A percentile compares a stretch with the other conserved stretches of the same genome.
Evolutionary conservation across 2,113 vertebrate genomes (phyloP).

Genomic region (Forbesichthys papilliferus): DNA sequence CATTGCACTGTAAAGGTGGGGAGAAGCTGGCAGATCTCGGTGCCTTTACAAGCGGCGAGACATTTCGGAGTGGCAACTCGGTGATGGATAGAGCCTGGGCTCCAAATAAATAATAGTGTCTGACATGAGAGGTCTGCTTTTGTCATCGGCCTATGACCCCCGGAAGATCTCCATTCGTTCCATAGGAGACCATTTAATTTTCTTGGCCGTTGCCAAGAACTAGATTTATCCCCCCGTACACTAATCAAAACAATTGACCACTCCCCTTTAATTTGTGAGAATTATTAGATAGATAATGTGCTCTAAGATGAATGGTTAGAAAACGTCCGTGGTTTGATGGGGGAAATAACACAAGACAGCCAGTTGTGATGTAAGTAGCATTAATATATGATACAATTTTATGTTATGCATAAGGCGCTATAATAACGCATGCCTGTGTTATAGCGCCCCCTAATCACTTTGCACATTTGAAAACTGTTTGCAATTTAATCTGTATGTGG

Average conservation of each 20-base stretch:
- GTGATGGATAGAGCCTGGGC: constrained; percentile 62
- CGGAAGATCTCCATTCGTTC: constrained; percentile 43
- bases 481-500: too few species aligned
- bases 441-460: too few species aligned
- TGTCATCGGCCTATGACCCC: constrained; percentile 57
- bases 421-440: not conserved
- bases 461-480: too few species aligned
- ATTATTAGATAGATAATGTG: constrained; percentile 37
- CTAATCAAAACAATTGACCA: constrained; percentile 53
- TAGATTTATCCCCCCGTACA: constrained; percentile 39
- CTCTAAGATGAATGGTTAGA: constrained; percentile 40
- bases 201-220: constrained; percentile 52
- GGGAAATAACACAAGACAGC: not conserved
- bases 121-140: constrained; percentile 63
- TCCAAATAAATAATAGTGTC: constrained; percentile 67
- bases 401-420: not conserved
- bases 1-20: constrained; percentile 54
- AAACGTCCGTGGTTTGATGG: constrained; percentile 30
- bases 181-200: constrained; percentile 55
- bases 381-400: not conserved
- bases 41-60: constrained; percentile 30
- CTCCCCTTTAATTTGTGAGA: constrained; percentile 36
- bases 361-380: constrained; percentile 13
- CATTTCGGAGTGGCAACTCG: constrained; percentile 28
- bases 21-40: constrained; percentile 51